These are phyloP conservation scores for Bombylius discolor DNA, from an alignment of 2,888 invertebrate species.

Conservation along the genomic window DNA sequence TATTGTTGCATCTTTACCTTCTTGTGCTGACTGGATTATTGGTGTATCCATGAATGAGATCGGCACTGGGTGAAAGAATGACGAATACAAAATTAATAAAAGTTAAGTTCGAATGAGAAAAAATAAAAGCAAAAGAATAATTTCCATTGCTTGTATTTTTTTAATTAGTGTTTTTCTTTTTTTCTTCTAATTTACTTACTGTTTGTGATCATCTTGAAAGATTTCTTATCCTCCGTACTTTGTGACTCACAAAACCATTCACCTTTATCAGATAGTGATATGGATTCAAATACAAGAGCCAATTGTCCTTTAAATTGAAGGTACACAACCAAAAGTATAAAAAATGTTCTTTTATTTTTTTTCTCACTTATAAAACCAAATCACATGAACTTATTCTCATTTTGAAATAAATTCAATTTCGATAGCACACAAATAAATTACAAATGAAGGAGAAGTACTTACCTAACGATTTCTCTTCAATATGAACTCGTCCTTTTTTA, in stretches of 20 bases:
- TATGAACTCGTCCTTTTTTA: constrained; percentile 36
- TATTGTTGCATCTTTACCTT: constrained; percentile 38
- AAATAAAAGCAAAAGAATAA: too few species aligned
- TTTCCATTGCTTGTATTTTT: too few species aligned
- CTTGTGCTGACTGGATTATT: constrained; percentile 38
- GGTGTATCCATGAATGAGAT: constrained; percentile 44
- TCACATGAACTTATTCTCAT: too few species aligned
- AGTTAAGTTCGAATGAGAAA: too few species aligned
- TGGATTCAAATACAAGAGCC: constrained; percentile 39
- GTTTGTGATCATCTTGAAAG: constrained; percentile 35
- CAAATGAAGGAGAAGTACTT: constrained; percentile 8
- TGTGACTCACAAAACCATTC: constrained; percentile 38
- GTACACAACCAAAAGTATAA: too few species aligned
- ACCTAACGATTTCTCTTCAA: constrained; percentile 31
- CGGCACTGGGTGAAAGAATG: constrained; percentile 34
- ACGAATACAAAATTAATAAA: too few species aligned
- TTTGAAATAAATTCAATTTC: too few species aligned
- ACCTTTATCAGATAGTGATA: constrained; percentile 37
- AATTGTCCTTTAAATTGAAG: constrained; percentile 24
- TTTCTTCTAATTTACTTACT: constrained; percentile 26
- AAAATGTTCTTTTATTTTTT: too few species aligned
- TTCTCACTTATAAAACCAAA: too few species aligned
- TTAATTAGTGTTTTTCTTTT: too few species aligned
- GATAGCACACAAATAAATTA: too few species aligned
- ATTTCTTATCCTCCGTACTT: constrained; percentile 24